phyloP scores from a whole-genome alignment of 2,797 vertebrate species.

The Pterois miles region DNA sequence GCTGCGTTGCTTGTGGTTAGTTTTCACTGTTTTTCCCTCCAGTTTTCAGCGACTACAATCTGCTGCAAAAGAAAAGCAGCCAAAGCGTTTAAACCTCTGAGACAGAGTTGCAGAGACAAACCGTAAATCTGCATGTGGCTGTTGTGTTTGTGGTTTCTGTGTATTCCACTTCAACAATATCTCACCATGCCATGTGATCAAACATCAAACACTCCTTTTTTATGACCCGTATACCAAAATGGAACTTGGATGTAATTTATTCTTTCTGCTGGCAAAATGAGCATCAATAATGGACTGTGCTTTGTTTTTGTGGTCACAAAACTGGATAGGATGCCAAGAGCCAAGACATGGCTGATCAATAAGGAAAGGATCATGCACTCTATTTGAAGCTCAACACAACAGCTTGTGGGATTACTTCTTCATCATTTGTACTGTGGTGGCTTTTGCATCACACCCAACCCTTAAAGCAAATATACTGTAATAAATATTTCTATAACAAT shows the following conservation, averaged over 20 bases:
- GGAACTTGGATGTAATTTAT: background rate
- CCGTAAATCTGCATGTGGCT: background rate
- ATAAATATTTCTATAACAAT: background rate
- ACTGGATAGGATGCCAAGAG: constrained; percentile 1
- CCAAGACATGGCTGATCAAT: constrained; percentile 10
- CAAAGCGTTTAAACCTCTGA: background rate
- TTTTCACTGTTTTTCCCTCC: background rate
- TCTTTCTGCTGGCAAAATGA: constrained; percentile 1
- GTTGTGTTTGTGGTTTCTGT: background rate
- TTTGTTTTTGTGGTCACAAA: constrained; percentile 11
- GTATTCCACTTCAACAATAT: background rate
- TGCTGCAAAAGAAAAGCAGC: background rate
- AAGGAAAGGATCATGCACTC: background rate
- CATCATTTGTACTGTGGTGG: background rate
- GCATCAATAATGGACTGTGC: background rate
- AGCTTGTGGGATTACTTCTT: background rate
- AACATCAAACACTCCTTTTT: background rate
- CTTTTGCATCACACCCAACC: background rate
- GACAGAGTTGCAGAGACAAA: background rate
- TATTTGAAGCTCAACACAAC: background rate
- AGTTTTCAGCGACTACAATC: background rate
- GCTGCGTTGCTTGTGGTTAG: background rate
- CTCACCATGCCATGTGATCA: background rate
- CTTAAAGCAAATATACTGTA: background rate
- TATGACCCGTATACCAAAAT: background rate